These are phyloP conservation scores for Trochalopteron elliotii DNA, from an alignment of 2,113 vertebrate genomes.

Conservation along the genomic window DNA sequence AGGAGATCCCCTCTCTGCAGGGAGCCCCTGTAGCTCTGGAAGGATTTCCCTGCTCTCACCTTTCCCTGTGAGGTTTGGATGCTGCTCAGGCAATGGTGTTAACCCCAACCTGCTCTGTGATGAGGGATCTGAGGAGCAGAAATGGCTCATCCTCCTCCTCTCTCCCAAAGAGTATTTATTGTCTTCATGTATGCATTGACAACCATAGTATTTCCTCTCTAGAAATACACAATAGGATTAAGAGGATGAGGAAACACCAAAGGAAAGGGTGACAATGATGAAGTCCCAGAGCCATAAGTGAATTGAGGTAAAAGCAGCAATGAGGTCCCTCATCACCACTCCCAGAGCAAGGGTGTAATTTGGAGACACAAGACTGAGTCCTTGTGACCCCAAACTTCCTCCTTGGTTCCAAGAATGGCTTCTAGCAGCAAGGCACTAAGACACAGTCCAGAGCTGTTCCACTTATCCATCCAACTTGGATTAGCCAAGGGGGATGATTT, in stretches of 20 bases:
- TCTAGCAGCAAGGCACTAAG: background rate
- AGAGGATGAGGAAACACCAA: background rate
- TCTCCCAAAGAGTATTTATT: background rate
- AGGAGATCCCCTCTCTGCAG: background rate
- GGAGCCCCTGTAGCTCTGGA: background rate
- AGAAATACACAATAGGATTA: background rate
- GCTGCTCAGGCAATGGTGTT: background rate
- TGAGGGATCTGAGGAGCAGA: background rate
- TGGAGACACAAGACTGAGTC: background rate
- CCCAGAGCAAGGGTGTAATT: background rate
- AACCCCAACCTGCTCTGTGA: background rate
- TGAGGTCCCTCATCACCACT: rapidly evolving
- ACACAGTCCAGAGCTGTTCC: background rate
- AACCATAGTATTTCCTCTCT: background rate
- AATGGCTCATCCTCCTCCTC: background rate
- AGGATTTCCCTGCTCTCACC: background rate
- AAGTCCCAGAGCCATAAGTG: background rate
- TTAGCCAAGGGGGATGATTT: background rate
- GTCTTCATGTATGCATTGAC: background rate
- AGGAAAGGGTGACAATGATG: background rate
- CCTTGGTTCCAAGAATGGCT: background rate
- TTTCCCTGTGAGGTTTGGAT: background rate
- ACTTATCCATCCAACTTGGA: background rate
- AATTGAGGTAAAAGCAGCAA: background rate
- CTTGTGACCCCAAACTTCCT: background rate